Evolutionary conservation across 2,113 vertebrate genomes (phyloP), one percentile per base, ranked within the genome.

Genomic region (Bufo gargarizans): DNA sequence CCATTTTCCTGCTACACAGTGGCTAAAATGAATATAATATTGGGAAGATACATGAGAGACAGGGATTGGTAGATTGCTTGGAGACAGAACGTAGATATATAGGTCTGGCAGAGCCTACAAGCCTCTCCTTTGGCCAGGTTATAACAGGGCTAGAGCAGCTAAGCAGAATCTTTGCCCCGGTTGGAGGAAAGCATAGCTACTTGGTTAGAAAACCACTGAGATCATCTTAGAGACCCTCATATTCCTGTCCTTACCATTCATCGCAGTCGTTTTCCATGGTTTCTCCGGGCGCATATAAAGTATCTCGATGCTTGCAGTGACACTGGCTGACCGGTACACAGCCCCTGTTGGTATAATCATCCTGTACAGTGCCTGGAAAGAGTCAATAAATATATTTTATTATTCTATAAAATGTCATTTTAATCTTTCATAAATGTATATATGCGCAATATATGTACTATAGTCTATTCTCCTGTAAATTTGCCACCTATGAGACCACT

Each of bases 331-430:
- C 91, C 4, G 92, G 80, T 47, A 99, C 86, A 72, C 98, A 99
- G n/a, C 98, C 97, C 14, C 91, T 91, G 53, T 81, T 88, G 9
- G 92, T 93, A 71, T 98, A 89, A 77, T 99, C 97, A 85, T 99
- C 98, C 50, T 95, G 96, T 76, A 99, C 98, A 6, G 96, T 98
- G 89, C 96, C 98, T 99, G 91, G 86, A 33, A 8, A 58, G 13
- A 49, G 47, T 55, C 65, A 1, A 8, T 45, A 78, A 77, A 86
- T 3, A 43, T 45, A 55, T 55, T 22, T 78, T 78, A 55, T 56
- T 78, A 17, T 10, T 58, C 3, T 53, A 5, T 50, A 77, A 50
- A 77, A 53, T 20, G 49, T n/a, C 20, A 61, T 61, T 61, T 61
- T 61, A 19, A 16, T 61, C 3, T 19, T 6, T 4, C 16, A 6